A percentile compares a stretch with the other conserved stretches of the same genome.
phyloP scores from a whole-genome alignment of 1,140 invertebrate genomes.

The Zophobas morio region DNA sequence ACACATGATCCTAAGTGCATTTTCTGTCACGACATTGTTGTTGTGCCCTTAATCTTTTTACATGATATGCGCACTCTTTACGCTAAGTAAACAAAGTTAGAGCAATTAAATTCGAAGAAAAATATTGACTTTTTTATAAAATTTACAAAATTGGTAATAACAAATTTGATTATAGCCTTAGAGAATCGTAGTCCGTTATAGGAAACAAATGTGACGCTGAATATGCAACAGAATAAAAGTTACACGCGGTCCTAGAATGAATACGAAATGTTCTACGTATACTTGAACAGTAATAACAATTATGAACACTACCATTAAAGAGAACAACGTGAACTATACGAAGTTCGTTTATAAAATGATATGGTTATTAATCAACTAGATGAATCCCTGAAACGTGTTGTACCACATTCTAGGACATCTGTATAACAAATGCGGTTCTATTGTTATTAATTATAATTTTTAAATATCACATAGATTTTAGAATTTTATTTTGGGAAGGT shows the following conservation, averaged over 20 bases:
- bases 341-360: background rate
- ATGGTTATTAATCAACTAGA: conserved; percentile 10
- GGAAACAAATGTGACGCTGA: conserved; percentile 1
- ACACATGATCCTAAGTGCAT: conserved; percentile 37
- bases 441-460: conserved; percentile 35
- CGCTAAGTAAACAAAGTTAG: conserved; percentile 15
- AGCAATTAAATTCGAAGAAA: conserved; percentile 25
- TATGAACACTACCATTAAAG: background rate
- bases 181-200: conserved; percentile 16
- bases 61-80: conserved; percentile 35
- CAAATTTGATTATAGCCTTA: conserved; percentile 32
- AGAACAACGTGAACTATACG: background rate
- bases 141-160: conserved; percentile 22
- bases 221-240: conserved; percentile 29
- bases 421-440: conserved; percentile 37
- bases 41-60: conserved; percentile 37
- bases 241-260: conserved; percentile 43
- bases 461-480: conserved; percentile 65
- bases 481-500: conserved; percentile 64
- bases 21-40: conserved; percentile 22
- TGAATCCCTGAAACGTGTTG: background rate
- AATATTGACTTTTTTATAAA: conserved; percentile 21
- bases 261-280: conserved; percentile 45
- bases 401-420: conserved; percentile 36
- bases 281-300: conserved; percentile 1